Evolutionary conservation across 2,888 invertebrate genomes (phyloP).

Genomic region (Caenorhabditis virilis): DNA sequence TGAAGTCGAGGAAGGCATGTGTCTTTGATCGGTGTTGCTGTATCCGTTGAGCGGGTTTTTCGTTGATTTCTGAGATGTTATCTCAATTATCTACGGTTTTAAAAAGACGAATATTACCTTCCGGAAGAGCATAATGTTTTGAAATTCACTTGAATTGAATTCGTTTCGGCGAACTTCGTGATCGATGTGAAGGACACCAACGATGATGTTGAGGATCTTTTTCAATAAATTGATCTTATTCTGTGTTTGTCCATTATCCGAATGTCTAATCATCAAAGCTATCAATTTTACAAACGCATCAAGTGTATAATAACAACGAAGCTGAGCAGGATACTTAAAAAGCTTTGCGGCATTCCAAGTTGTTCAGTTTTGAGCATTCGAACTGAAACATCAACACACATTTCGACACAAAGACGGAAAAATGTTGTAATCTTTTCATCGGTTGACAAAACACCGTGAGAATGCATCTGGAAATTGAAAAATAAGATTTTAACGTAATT

Average conservation of each 20-base stretch:
- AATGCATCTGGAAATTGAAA: conserved; percentile 82
- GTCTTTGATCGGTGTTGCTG: no score
- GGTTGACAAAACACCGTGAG: conserved; percentile 91
- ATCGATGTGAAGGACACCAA: conserved; percentile 91
- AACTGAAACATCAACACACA: conserved; percentile 93
- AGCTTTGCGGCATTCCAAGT: conserved; percentile 68
- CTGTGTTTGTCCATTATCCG: conserved; percentile 86
- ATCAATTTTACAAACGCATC: conserved; percentile 66
- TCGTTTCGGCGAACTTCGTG: conserved; percentile 87
- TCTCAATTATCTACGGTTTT: no score
- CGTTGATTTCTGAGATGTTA: no score
- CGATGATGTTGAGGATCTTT: conserved; percentile 88
- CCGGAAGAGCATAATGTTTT: conserved; percentile 91
- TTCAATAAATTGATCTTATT: conserved; percentile 95
- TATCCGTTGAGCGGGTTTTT: no score
- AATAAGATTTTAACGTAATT: no score
- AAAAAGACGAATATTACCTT: no score
- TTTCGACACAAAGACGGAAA: conserved; percentile 92
- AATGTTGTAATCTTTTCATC: conserved; percentile 96
- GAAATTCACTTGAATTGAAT: conserved; percentile 96
- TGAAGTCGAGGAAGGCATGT: no score
- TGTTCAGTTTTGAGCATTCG: conserved; percentile 70
- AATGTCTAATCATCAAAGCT: conserved; percentile 77
- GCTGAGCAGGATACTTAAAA: no score
- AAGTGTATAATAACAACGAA: conserved; percentile 91